Evolutionary conservation across 30 jellyfish, hydroid and myxozoan genomes (phyloP), one percentile per base, ranked within the genome.

Genomic region (Clytia hemisphaerica): DNA sequence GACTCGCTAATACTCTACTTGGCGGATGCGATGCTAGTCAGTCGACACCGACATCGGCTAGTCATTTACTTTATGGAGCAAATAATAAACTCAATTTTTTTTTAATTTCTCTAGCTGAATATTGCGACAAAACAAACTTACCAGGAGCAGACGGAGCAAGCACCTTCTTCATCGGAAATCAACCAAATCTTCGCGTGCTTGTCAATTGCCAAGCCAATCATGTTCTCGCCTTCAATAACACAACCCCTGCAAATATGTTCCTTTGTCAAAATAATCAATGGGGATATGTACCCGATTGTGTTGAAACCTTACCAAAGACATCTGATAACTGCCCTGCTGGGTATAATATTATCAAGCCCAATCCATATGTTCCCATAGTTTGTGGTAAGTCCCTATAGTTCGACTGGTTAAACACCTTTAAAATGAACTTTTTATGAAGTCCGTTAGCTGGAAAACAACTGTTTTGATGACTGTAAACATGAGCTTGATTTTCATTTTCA

Each of bases 91-190:
- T n/a, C n/a, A n/a, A n/a, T n/a, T n/a, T n/a, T n/a, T n/a, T n/a
- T n/a, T n/a, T n/a, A n/a, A n/a, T 32, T 29, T 19, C 76, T 77
- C n/a, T 76, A 83, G 95, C 93, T 32, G 69, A 70, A 70, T 70
- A 69, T 58, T 84, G 95, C 72, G 47, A 35, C 46, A 53, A 40
- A 40, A 42, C 26, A 15, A 22, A 28, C 26, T 58, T 83, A 45
- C 95, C 95, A 0, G 95, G 95, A 1, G 95, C 85, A 9, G 53
- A 75, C 18, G 88, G 83, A 12, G 88, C 75, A 1, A 38, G 2
- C 34, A 26, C 7, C 40, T 4, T 19, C 1, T 49, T 44, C 81
- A 45, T 12, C 40, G 18, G 51, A 31, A 45, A 6, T 2, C 3
- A 45, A 34, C 18, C 53, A 34, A 25, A n/a, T n/a, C 29, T 54